Evolutionary conservation across 2,888 invertebrate genomes (phyloP), one percentile per base, ranked within the genome.

Genomic region (Cheilosia scutellata): DNA sequence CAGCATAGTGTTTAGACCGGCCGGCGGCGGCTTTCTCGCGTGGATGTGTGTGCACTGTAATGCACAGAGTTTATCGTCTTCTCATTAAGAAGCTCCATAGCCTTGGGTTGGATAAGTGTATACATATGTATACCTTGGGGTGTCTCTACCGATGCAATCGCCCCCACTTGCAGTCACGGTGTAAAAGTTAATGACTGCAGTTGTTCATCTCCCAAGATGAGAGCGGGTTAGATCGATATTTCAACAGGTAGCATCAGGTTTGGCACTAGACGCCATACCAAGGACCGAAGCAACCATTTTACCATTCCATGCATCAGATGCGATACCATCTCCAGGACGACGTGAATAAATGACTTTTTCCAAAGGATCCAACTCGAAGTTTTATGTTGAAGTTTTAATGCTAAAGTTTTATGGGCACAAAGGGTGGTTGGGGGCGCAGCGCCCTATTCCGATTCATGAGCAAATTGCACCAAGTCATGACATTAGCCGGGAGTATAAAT

Each of bases 391-490:
- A 72, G 53, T 72, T 78, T 82, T 57, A 79, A 55, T 72, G 53
- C 47, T 42, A 44, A 29, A 47, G 27, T 71, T 71, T 65, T 63
- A 63, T 78, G 49, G 37, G 3, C 4, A 55, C 37, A 20, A 44
- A 11, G 27, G 29, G 47, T 13, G 7, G 16, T 40, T 31, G 44
- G 16, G 25, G 13, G 13, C 20, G n/a, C 31, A 4, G 4, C 11
- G 49, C 2, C 29, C 29, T 40, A 37, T 20, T 55, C 42, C 27
- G 31, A n/a, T 44, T 65, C 20, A 40, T n/a, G 29, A 47, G 58
- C 66, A 86, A 80, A 86, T 80, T 86, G 80, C 76, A 75, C 71
- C 62, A 62, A 86, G 86, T 80, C 86, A 86, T 86, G 86, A 72
- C 72, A 82, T 86, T 80, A 86, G 82, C 42, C 76, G 63, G 47